Conservation (phyloP, 1,140 invertebrate genomes). For the Venustaconcha ellipsiformis region DNA sequence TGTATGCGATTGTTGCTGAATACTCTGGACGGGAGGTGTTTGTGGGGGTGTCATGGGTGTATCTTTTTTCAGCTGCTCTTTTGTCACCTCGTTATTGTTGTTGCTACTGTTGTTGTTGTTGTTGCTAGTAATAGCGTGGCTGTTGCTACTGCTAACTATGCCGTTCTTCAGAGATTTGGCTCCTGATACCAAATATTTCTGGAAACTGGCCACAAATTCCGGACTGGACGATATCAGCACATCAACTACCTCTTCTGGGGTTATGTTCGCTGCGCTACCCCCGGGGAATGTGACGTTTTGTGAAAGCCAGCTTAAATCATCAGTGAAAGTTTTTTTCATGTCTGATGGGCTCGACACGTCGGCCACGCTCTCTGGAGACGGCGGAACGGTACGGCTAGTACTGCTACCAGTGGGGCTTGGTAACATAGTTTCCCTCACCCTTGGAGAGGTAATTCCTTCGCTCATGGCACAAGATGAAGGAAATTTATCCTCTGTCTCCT, state of each 20-base stretch:
- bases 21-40: conserved; percentile 12
- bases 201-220: conserved; percentile 48
- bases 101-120: conserved; percentile 26
- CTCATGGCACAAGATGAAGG: conserved; percentile 19
- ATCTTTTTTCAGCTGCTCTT: conserved; percentile 26
- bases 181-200: conserved; percentile 43
- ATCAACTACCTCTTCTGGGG: conserved; percentile 37
- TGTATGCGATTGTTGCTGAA: conserved; percentile 2
- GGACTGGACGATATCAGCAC: conserved; percentile 48
- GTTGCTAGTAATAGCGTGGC: conserved; percentile 22
- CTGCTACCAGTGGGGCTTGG: conserved; percentile 26
- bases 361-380: too few relatives aligned
- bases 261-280: conserved; percentile 23
- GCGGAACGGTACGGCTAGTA: neutral
- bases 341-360: neutral
- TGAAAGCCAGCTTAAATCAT: conserved; percentile 45
- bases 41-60: conserved; percentile 21
- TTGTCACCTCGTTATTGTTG: conserved; percentile 19
- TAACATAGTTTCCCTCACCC: conserved; percentile 16
- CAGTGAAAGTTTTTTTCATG: conserved; percentile 25
- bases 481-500: conserved; percentile 39
- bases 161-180: conserved; percentile 29
- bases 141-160: conserved; percentile 15
- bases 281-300: conserved; percentile 40
- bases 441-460: conserved; percentile 16